phyloP scores from a whole-genome alignment of 2,113 vertebrate genomes.

The Takifugu flavidus region DNA sequence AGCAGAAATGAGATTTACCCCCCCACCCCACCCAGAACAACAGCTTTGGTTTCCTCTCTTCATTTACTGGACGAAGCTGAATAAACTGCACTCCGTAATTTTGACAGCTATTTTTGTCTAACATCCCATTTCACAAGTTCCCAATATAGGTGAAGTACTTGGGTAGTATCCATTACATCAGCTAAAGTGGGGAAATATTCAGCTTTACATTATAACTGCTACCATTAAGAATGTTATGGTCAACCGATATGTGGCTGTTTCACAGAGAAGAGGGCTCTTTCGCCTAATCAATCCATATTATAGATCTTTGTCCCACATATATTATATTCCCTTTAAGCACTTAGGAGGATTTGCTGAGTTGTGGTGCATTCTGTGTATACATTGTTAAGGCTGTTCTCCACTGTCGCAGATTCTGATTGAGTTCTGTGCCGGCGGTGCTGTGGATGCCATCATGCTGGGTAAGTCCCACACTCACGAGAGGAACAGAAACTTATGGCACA shows the following conservation, averaged over 20 bases:
- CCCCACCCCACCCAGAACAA: too few relatives aligned
- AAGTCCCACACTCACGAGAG: conserved; percentile 61
- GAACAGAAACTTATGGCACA: conserved; percentile 28
- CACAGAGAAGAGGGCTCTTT: neutral
- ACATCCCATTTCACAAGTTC: conserved; percentile 38
- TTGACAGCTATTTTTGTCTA: conserved; percentile 28
- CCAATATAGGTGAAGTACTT: conserved; percentile 29
- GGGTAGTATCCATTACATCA: conserved; percentile 28
- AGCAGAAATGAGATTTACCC: too few relatives aligned
- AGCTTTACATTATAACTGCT: conserved; percentile 22
- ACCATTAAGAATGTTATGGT: neutral
- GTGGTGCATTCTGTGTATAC: neutral
- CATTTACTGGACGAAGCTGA: too few relatives aligned
- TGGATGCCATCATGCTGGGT: conserved; percentile 98
- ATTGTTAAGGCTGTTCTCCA: conserved; percentile 14
- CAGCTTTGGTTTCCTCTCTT: too few relatives aligned
- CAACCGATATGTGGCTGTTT: neutral
- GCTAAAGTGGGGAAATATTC: conserved; percentile 24
- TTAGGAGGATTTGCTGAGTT: neutral
- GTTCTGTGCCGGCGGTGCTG: conserved; percentile 97
- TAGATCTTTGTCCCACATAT: neutral
- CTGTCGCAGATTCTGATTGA: conserved; percentile 92
- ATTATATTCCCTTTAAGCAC: neutral
- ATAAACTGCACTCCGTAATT: too few relatives aligned
- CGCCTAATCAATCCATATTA: neutral